Base-by-base conservation (phyloP, 2,113 vertebrate genomes). In the Hemicordylus capensis region DNA sequence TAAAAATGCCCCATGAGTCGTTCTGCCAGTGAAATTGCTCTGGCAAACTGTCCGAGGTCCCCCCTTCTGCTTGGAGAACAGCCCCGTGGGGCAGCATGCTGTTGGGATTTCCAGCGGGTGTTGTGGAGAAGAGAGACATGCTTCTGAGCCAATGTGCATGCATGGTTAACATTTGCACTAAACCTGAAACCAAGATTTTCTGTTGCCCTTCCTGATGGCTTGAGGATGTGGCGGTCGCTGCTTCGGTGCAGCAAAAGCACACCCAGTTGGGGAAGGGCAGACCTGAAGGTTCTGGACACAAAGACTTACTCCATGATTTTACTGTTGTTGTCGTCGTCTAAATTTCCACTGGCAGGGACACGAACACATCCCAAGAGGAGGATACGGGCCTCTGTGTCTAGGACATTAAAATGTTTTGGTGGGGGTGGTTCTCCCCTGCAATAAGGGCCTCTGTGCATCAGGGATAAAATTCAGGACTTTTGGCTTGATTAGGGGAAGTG, bases 131-230 rank as follows among this genome's bases (percentile, higher is more conserved):
- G 70, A 42, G 26, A 73, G 28, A 70, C 6, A 39, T 20, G 11
- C 7, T 77, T 42, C 1, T 6, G 54, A 54, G 58, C 83, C 77
- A 37, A 61, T 42, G 24, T 67, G 83, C 83, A 19, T 20, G 87
- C 87, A 85, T 61, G 85, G 88, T 88, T 82, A 86, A 83, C 89
- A 70, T 84, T 91, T 93, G 93, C 93, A 93, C 93, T 94, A 90
- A 89, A 80, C 72, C n/a, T 17, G 11, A 34, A 24, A 26, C n/a
- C 20, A 17, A 89, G 24, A n/a, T 56, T 76, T 84, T 72, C 75
- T 80, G 67, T 1, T 1, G 63, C 0, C 12, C 28, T 0, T 12
- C 84, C 82, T 84, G n/a, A 69, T 1, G 26, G 39, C 17, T 0
- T 28, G 26, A 69, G 66, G n/a, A 61, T 10, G 4, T 46, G 4